phyloP scores from a whole-genome alignment of 1,140 invertebrate genomes.

The Drosophila takahashii region DNA sequence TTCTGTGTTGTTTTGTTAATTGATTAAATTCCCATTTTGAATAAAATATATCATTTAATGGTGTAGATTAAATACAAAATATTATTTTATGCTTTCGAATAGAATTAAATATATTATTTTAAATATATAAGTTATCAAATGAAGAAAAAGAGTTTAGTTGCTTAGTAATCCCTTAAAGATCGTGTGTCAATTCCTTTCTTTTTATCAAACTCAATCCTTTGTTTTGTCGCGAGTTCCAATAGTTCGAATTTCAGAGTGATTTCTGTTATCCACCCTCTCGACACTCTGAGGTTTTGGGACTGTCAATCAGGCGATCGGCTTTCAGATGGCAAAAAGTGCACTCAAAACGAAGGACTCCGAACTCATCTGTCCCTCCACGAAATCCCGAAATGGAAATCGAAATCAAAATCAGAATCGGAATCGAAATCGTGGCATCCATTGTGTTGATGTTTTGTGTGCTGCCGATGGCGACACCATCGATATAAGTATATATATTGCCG shows the following conservation, averaged over 20 bases:
- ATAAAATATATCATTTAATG: no score
- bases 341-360: constrained; percentile 18
- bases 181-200: constrained; percentile 11
- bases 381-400: no score
- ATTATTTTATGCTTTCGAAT: no score
- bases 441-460: constrained; percentile 54
- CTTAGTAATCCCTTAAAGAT: background rate
- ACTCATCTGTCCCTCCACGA: constrained; percentile 40
- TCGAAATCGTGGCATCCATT: constrained; percentile 27
- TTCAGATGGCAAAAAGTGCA: constrained; percentile 35
- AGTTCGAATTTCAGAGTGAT: constrained; percentile 47
- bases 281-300: constrained; percentile 31
- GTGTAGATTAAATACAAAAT: no score
- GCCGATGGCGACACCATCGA: constrained; percentile 56
- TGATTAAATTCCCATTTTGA: no score
- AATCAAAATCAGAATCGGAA: constrained; percentile 3
- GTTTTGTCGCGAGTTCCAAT: constrained; percentile 13
- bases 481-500: constrained; percentile 1
- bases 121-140: background rate
- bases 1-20: no score
- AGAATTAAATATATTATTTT: no score
- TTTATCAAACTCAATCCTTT: constrained; percentile 42
- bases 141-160: background rate
- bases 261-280: constrained; percentile 14
- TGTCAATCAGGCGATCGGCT: constrained; percentile 50